phyloP scores from a whole-genome alignment of 2,888 invertebrate genomes.

The Andrena trimmerana region DNA sequence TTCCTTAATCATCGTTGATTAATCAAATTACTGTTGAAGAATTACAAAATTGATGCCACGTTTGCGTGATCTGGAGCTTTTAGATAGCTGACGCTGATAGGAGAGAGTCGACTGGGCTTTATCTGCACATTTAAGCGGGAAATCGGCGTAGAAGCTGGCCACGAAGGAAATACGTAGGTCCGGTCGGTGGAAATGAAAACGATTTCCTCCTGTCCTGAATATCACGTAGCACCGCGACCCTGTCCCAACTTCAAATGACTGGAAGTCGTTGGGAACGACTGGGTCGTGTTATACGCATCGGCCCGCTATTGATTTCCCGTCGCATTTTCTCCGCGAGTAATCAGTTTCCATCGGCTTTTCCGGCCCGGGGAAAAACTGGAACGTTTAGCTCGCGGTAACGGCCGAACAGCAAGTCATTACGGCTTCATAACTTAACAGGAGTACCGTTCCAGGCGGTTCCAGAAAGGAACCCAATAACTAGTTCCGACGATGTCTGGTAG shows the following conservation, averaged over 20 bases:
- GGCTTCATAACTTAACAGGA: not conserved
- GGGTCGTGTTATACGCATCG: conserved; percentile 48
- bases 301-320: conserved; percentile 58
- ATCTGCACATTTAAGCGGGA: not conserved
- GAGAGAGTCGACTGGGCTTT: not conserved
- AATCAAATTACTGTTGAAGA: too few relatives aligned
- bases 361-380: conserved; percentile 30
- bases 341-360: conserved; percentile 59
- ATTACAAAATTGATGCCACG: too few relatives aligned
- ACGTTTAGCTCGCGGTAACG: conserved; percentile 19
- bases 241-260: conserved; percentile 47
- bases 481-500: not conserved
- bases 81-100: not conserved
- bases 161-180: conserved; percentile 8
- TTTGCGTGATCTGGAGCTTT: not conserved
- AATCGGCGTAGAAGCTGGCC: conserved; percentile 3
- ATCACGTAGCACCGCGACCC: conserved; percentile 32
- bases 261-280: conserved; percentile 38
- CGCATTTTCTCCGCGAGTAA: conserved; percentile 57
- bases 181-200: conserved; percentile 41
- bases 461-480: not conserved
- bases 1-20: too few relatives aligned
- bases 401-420: not conserved
- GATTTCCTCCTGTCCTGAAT: conserved; percentile 56
- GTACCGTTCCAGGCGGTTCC: not conserved